Evolutionary conservation across 2,113 vertebrate genomes (phyloP), one percentile per base, ranked within the genome.

Genomic region (Neodon shergylaensis): DNA sequence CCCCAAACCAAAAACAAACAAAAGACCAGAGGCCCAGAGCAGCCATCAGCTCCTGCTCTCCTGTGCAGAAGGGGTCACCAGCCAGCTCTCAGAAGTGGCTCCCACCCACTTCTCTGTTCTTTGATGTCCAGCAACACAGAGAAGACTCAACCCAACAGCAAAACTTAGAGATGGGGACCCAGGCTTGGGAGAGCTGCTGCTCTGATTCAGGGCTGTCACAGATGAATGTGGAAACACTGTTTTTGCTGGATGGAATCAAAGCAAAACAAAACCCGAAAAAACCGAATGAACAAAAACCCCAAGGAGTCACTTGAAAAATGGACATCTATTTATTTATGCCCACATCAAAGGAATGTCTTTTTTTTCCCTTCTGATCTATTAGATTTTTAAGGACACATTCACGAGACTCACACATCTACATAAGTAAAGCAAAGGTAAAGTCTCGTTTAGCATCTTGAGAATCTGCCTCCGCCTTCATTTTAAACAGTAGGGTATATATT

Each of bases 281-380:
- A n/a, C 10, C 21, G 16, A 82, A 3, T 21, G n/a, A 39, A 7
- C 49, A 24, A 82, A 22, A 24, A 76, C 4, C 90, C n/a, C 7
- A 96, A 85, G 28, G 4, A 52, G 12, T 87, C 39, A 76, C 74
- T 90, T 84, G 36, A 92, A 90, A 84, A 82, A 26, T 66, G 28
- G 66, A 10, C 42, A 88, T 42, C 36, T 88, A 42, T 76, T 76
- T 78, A 65, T 94, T 88, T 94, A 70, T 58, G 42, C 16, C 6
- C 65, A 61, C 11, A 58, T 86, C 49, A 39, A 86, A 95, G 88
- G 61, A 87, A 52, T 58, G 19, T 58, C 13, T 78, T 82, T 85
- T 58, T 58, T 79, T 78, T 85, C 78, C 13, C 44, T 76, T 87
- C 19, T 33, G n/a, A 42, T 47, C 13, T 36, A 54, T 49, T 17